phyloP scores from a whole-genome alignment of 2,888 invertebrate species.

The Orthonevra nobilis region DNA sequence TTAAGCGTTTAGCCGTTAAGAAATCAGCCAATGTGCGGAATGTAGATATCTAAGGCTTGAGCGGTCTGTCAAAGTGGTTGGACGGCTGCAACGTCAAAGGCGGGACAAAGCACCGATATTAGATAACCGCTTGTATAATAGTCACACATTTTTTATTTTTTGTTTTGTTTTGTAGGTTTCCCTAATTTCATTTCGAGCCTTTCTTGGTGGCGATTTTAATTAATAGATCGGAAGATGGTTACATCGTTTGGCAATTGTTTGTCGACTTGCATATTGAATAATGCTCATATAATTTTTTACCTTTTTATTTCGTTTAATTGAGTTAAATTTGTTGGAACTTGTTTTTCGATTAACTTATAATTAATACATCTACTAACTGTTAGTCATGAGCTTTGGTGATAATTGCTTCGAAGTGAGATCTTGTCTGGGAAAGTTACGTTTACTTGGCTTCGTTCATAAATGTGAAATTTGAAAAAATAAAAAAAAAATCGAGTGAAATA shows the following conservation, averaged over 20 bases:
- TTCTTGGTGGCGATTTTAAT: constrained; percentile 26
- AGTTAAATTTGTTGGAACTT: constrained; percentile 6
- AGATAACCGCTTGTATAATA: constrained; percentile 37
- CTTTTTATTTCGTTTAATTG: constrained; percentile 31
- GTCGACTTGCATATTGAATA: neutral
- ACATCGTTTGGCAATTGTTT: constrained; percentile 33
- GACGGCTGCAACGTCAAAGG: neutral
- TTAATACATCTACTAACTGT: too few species aligned
- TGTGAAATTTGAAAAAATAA: too few species aligned
- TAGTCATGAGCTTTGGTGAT: too few species aligned
- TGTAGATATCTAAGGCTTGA: constrained; percentile 40
- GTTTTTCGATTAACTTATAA: too few species aligned
- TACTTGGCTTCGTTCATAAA: too few species aligned
- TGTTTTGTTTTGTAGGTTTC: constrained; percentile 10
- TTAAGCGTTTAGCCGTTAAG: constrained; percentile 21
- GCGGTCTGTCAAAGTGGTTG: neutral
- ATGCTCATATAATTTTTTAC: too few species aligned
- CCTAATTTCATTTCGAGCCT: constrained; percentile 38
- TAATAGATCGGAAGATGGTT: constrained; percentile 31
- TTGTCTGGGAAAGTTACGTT: too few species aligned
- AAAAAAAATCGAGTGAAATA: too few species aligned
- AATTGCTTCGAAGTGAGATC: too few species aligned
- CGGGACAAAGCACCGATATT: constrained; percentile 1
- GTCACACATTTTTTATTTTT: constrained; percentile 2
- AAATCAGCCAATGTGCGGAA: constrained; percentile 35